phyloP scores from a whole-genome alignment of 2,113 vertebrate genomes.

The Sylvietta virens region DNA sequence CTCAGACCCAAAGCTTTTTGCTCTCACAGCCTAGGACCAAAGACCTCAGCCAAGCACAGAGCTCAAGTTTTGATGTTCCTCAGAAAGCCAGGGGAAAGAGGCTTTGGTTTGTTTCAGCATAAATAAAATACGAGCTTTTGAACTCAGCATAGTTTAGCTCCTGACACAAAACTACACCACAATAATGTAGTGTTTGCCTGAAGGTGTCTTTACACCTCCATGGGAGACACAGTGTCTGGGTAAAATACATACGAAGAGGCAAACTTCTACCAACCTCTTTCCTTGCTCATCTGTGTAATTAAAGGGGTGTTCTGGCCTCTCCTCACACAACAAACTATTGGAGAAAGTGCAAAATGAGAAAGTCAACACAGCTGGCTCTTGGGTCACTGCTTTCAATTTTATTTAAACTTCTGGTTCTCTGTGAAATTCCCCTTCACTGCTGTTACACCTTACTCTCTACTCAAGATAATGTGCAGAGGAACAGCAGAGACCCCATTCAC shows the following conservation, averaged over 20 bases:
- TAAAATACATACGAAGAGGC: not conserved
- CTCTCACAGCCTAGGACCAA: not conserved
- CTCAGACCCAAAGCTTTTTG: not conserved
- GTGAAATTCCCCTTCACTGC: not conserved
- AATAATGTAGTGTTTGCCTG: not conserved
- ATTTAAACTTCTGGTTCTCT: not conserved
- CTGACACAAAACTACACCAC: not conserved
- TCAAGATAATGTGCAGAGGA: not conserved
- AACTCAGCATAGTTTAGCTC: not conserved
- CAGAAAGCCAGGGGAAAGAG: not conserved
- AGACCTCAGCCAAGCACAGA: not conserved
- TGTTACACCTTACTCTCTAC: not conserved
- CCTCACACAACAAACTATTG: not conserved
- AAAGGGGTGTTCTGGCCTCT: not conserved
- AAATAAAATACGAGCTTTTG: not conserved
- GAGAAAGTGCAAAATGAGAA: not conserved
- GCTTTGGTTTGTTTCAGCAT: not conserved
- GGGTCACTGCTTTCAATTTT: not conserved
- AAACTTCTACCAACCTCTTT: not conserved
- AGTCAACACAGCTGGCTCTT: not conserved
- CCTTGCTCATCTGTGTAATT: not conserved
- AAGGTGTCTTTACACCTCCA: not conserved
- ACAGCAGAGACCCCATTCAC: not conserved
- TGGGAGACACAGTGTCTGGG: not conserved
- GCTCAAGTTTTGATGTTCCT: not conserved